Evolutionary conservation across 1,140 invertebrate genomes (phyloP).

Genomic region (Diuraphis noxia): DNA sequence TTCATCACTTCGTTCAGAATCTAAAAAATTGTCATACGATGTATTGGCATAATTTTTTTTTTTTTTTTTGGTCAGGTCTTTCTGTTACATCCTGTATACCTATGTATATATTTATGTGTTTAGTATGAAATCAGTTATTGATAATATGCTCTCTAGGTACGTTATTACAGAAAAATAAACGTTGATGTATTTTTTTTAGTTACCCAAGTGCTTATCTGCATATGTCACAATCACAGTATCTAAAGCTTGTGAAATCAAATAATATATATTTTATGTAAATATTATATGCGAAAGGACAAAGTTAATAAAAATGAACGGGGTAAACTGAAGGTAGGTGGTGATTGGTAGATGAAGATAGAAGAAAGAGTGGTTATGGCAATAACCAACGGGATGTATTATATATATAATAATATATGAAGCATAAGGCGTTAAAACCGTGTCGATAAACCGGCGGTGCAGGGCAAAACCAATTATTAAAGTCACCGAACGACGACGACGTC

Average conservation of each 20-base stretch:
- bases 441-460: background rate
- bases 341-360: background rate
- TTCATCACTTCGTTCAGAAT: too few species aligned
- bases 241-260: background rate
- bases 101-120: too few species aligned
- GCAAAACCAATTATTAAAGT: slow-evolving; percentile 35
- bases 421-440: slow-evolving; percentile 2
- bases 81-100: too few species aligned
- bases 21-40: too few species aligned
- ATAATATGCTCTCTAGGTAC: too few species aligned
- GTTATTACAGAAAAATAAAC: background rate
- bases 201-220: background rate
- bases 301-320: too few species aligned
- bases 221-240: background rate
- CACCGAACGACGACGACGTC: slow-evolving; percentile 9
- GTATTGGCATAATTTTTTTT: too few species aligned
- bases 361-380: too few species aligned
- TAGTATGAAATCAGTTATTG: too few species aligned
- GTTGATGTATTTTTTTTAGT: background rate
- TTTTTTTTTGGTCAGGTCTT: too few species aligned
- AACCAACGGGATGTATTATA: background rate
- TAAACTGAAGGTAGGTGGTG: too few species aligned
- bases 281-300: background rate
- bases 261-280: background rate
- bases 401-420: background rate